Evolutionary conservation across 2,888 invertebrate genomes (phyloP), one percentile per base, ranked within the genome.

Genomic region (Chrysolina americana): DNA sequence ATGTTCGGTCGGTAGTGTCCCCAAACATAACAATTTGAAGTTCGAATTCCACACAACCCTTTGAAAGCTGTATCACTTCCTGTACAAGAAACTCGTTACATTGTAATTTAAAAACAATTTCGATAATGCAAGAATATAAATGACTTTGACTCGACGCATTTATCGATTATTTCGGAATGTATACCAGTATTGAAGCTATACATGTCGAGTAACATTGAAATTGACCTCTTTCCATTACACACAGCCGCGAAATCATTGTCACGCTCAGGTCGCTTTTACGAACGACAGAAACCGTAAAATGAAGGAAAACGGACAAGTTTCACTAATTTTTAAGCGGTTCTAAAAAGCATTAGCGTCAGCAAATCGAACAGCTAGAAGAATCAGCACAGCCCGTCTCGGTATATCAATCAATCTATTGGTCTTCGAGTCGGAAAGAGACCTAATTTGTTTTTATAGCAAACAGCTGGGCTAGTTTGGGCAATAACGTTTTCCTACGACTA

Each of bases 201-300:
- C n/a, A 15, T 6, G n/a, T 13, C 17, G 50, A 66, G 28, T 68
- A 68, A 41, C 50, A 50, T 41, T 53, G 53, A 41, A 41, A 53
- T 36, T 68, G 68, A 68, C 68, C 68, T 41, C 53, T 50, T 68
- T 68, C 41, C 41, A 15, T 65, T 15, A 13, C 28, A 19, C 11
- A 68, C 53, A 53, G 48, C 68, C 53, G 17, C 68, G 53, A 68
- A 53, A 68, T 23, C 53, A 41, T 68, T 53, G 68, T 68, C 53
- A 68, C 68, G 68, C 53, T 68, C 28, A 50, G 50, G 66, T 66
- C 50, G 66, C 50, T 66, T 59, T 28, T 36, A 59, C 10, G 59
- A 36, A 59, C 59, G 28, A 59, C 59, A 28, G 36, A 59, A 59
- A 59, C 59, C 59, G 59, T 59, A 59, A 59, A 59, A 28, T 36